Evolutionary conservation across 2,888 invertebrate species (phyloP), one percentile per base, ranked within the genome.

Genomic region (Tetragonisca angustula): DNA sequence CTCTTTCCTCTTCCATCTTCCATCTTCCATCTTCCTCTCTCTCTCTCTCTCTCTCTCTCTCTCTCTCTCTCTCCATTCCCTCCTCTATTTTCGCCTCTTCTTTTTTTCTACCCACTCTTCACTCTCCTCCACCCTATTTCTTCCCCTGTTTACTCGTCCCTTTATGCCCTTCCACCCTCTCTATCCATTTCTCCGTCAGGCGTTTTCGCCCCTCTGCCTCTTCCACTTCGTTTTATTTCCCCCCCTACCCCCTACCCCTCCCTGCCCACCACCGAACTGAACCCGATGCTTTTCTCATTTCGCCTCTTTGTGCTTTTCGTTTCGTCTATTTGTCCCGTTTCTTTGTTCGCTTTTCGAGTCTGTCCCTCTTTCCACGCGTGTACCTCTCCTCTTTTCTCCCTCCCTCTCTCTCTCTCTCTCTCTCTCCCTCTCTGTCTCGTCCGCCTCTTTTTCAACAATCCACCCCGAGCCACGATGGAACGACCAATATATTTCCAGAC

Each of bases 401-500:
- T 4, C 19, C 27, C 17, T 32, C 32, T 17, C n/a, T 6, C 11
- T 2, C 13, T 50, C 50, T 61, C 24, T 61, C 24, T 15, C 6
- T n/a, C 43, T n/a, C n/a, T 65, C n/a, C 17, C 27, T 19, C 24
- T 49, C 13, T 11, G 13, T 43, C 13, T 19, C 19, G 9, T 32
- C n/a, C 21, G 6, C 15, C 32, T 32, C 52, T 69, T 69, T 50
- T 65, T 50, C 65, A 43, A 27, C 71, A 43, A 61, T 75, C 71
- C 56, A 61, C 43, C 65, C 56, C 59, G 36, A n/a, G 32, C 70
- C 50, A 61, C 78, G 32, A 24, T n/a, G 78, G 59, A 86, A 76
- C 75, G 65, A 65, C 79, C 79, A 71, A 87, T 89, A 87, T 87
- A 89, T 87, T 84, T 72, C 65, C 85, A 71, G 70, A 68, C 70